These are phyloP conservation scores for Digitonthophagus gazella DNA, from an alignment of 2,888 invertebrate genomes.

Conservation along the genomic window DNA sequence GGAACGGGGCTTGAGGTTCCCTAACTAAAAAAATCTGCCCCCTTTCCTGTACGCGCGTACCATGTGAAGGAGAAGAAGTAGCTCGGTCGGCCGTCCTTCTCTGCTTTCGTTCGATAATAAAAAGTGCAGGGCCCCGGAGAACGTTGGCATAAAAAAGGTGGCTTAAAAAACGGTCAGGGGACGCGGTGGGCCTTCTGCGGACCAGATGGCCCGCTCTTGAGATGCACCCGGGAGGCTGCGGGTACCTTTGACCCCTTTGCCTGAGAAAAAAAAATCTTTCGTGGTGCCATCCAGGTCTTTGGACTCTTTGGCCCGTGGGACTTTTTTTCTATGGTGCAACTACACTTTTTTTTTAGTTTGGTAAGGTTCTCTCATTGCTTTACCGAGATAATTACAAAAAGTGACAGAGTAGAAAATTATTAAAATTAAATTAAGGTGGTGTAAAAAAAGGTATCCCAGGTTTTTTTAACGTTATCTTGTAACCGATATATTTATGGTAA, in stretches of 20 bases:
- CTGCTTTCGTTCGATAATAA: neutral
- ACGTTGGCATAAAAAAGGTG: conserved; percentile 48
- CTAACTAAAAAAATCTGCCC: conserved; percentile 50
- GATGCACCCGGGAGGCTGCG: conserved; percentile 42
- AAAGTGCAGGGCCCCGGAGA: conserved; percentile 24
- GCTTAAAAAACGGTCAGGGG: conserved; percentile 53
- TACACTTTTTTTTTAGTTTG: too few species aligned
- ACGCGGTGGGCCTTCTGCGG: conserved; percentile 32
- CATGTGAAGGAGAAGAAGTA: conserved; percentile 25
- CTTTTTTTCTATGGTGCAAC: conserved; percentile 13
- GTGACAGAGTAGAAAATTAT: conserved; percentile 31
- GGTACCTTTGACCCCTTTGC: conserved; percentile 46
- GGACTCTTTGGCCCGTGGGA: conserved; percentile 17
- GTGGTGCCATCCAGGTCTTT: conserved; percentile 14
- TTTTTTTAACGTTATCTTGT: conserved; percentile 15
- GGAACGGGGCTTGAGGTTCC: conserved; percentile 52
- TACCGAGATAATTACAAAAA: conserved; percentile 32
- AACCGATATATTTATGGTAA: conserved; percentile 27
- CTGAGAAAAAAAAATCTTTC: conserved; percentile 42
- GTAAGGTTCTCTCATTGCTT: conserved; percentile 29
- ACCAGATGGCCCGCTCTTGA: conserved; percentile 39
- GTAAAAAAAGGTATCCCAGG: neutral
- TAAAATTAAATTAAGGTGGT: conserved; percentile 29
- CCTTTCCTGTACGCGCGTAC: conserved; percentile 46
- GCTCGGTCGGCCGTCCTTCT: too few species aligned